Percentiles rank a stretch among this genome's conserved stretches.
These are phyloP conservation scores for Micromesistius poutassou DNA, from an alignment of 2,797 vertebrate species.

Conservation along the genomic window DNA sequence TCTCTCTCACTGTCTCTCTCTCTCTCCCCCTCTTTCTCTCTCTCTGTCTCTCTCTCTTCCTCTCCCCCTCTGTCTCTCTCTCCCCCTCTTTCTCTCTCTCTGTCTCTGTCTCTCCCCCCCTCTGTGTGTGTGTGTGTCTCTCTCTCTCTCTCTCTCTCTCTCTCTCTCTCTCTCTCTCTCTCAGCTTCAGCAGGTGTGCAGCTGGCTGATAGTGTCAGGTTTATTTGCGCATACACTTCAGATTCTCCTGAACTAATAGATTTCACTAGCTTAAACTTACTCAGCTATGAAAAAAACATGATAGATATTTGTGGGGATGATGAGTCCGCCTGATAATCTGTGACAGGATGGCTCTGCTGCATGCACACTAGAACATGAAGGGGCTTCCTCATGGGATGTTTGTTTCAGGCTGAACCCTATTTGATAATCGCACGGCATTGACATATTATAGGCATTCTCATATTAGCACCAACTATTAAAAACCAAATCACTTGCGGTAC, in stretches of 20 bases:
- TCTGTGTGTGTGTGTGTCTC: no score
- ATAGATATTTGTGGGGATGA: neutral
- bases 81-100: neutral
- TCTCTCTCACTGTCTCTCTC: no score
- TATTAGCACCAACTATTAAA: neutral
- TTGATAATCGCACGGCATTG: neutral
- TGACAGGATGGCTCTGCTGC: neutral
- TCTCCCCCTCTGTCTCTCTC: no score
- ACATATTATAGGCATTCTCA: neutral
- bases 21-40: no score
- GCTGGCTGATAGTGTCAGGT: conserved; percentile 64
- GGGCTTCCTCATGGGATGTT: neutral
- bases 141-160: no score
- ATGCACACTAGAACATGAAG: neutral
- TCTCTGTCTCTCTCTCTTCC: neutral
- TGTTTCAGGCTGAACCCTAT: neutral
- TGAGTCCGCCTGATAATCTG: neutral
- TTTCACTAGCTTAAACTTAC: conserved; percentile 50
- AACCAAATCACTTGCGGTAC: neutral
- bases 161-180: neutral
- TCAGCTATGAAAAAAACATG: neutral
- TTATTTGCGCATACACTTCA: conserved; percentile 62
- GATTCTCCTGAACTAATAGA: conserved; percentile 69
- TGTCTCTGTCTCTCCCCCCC: conserved; percentile 26
- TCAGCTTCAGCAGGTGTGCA: conserved; percentile 62